Base-by-base conservation (phyloP, 2,888 invertebrate species). In the Chorisops tibialis region DNA sequence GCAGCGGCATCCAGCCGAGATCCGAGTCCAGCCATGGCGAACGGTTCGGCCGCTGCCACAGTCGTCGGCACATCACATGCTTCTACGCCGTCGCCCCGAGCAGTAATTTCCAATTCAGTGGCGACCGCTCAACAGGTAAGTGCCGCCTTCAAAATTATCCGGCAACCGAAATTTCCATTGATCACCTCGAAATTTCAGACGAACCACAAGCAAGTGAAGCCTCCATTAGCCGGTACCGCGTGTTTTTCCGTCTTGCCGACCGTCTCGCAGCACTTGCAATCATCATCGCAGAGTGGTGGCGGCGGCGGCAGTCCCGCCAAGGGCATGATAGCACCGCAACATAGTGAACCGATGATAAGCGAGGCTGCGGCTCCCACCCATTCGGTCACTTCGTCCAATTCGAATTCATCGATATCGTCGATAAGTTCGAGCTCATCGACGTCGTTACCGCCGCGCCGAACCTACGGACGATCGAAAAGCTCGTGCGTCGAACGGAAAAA, bases 1-100 rank as follows among this genome's bases (percentile, higher is more conserved):
- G 78, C 75, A 63, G 72, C 77, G 64, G 77, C 76, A 66, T 73
- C 79, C 63, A 78, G 79, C 67, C 78, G 78, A 60, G 71, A 78
- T n/a, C n/a, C 37, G 76, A 80, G 62, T 77, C 80, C 75, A 76
- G 78, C 74, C 78, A 76, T 65, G 68, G 66, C 54, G 65, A 45
- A 6, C 41, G 12, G 18, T 41, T 2, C 16, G 14, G 9, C 5
- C 6, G 41, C 9, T 7, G 2, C 9, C 4, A 11, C 49, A 22
- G 12, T 9, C 47, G 5, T 11, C 19, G 19, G 47, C 12, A 60
- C 67, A 43, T 47, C 66, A 30, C 60, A 64, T 63, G 63, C 66
- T 54, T 61, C 63, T 63, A 62, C 67, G 47, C 59, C 64, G 61
- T 66, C 66, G 79, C 67, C 80, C 79, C 4, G 79, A 76, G 68